A percentile compares a stretch with the other conserved stretches of the same genome.
phyloP scores from a whole-genome alignment of 2,888 invertebrate species.

The Pristionchus arcanus region DNA sequence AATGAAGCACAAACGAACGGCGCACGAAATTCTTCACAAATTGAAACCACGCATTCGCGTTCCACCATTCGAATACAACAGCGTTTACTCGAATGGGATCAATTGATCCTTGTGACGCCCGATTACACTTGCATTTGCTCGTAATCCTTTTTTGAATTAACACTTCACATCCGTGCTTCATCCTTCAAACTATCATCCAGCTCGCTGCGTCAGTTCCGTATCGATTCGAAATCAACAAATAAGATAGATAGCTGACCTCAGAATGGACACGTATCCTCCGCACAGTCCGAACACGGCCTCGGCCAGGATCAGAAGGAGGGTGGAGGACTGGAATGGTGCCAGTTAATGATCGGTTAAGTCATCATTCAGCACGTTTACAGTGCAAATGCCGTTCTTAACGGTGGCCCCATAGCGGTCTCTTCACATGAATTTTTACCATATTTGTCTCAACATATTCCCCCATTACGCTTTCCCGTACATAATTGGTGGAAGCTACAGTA shows the following conservation, averaged over 20 bases:
- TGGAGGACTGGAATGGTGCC: constrained; percentile 54
- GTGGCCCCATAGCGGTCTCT: too few species aligned
- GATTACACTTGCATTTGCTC: too few species aligned
- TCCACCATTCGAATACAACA: too few species aligned
- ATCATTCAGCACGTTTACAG: too few species aligned
- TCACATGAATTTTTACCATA: too few species aligned
- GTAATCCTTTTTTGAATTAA: background rate
- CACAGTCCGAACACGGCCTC: constrained; percentile 58
- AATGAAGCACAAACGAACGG: background rate
- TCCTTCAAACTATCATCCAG: background rate
- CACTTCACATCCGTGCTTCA: background rate
- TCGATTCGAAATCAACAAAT: background rate
- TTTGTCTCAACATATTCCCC: too few species aligned
- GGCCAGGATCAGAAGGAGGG: constrained; percentile 55
- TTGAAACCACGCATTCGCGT: background rate
- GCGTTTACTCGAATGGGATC: too few species aligned
- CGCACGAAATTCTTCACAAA: background rate
- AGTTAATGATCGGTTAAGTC: background rate
- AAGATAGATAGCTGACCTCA: background rate
- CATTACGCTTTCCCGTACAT: too few species aligned
- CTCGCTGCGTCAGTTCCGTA: too few species aligned
- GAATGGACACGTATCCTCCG: constrained; percentile 59
- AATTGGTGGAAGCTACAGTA: too few species aligned
- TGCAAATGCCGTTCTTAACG: too few species aligned
- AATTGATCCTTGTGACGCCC: too few species aligned